A percentile compares a stretch with the other conserved stretches of the same genome.
Evolutionary conservation across 1,140 invertebrate species (phyloP).

Genomic region (Euwallacea fornicatus): DNA sequence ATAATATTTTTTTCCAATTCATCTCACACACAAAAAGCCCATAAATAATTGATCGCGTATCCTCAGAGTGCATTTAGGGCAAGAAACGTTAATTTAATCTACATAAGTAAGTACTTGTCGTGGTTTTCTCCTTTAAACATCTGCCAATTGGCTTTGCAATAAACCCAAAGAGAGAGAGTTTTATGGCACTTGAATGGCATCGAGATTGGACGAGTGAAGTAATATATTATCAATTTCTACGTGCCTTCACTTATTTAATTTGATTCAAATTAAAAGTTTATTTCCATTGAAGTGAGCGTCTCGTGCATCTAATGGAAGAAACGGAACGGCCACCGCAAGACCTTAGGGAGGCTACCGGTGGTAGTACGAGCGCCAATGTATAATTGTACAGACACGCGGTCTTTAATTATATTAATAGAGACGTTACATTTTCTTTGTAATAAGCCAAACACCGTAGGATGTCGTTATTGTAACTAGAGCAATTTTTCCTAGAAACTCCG

Average conservation of each 20-base stretch:
- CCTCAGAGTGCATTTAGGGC: too few species aligned
- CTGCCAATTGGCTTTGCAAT: too few species aligned
- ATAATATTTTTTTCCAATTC: too few species aligned
- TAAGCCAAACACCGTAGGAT: not conserved
- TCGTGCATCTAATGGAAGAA: not conserved
- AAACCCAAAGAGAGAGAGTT: too few species aligned
- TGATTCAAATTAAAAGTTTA: not conserved
- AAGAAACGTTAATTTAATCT: too few species aligned
- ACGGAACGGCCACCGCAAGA: not conserved
- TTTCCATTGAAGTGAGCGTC: not conserved
- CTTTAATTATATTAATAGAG: not conserved
- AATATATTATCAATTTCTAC: too few species aligned
- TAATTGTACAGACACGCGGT: not conserved
- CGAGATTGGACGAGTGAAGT: too few species aligned
- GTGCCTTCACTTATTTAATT: not conserved
- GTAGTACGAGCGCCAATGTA: not conserved
- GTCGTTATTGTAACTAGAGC: not conserved
- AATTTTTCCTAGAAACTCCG: conserved; percentile 2
- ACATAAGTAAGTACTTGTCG: too few species aligned
- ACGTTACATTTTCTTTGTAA: not conserved
- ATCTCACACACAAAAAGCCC: too few species aligned
- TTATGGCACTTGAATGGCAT: too few species aligned
- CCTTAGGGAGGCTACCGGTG: not conserved
- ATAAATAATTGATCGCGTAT: too few species aligned
- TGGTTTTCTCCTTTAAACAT: too few species aligned